These are phyloP conservation scores for Dermatemys mawii DNA, from an alignment of 2,113 vertebrate genomes.

Conservation along the genomic window DNA sequence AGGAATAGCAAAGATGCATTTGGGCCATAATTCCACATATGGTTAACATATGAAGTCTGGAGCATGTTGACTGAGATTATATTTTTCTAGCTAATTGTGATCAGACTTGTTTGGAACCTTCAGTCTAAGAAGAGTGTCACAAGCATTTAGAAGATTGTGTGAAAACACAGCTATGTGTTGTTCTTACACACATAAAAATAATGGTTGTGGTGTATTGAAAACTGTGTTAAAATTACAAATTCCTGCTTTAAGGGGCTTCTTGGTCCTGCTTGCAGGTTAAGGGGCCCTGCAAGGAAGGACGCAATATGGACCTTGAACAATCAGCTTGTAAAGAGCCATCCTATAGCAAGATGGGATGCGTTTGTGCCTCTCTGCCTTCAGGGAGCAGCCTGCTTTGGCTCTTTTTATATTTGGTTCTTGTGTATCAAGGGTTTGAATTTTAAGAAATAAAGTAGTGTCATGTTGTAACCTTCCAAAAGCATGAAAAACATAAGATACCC, in stretches of 20 bases:
- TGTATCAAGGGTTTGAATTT: neutral
- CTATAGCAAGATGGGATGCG: neutral
- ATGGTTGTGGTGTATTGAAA: neutral
- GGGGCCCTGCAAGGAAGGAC: neutral
- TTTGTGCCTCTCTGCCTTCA: neutral
- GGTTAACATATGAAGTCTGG: neutral
- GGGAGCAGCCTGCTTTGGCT: neutral
- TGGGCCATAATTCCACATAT: neutral
- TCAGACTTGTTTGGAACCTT: neutral
- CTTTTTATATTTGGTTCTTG: neutral
- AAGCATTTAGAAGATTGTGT: neutral
- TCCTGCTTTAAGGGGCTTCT: neutral
- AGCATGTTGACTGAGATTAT: no score
- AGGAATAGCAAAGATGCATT: neutral
- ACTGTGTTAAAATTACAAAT: neutral
- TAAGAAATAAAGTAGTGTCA: neutral
- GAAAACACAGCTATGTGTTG: neutral
- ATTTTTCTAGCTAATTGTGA: neutral
- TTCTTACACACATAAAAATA: fast-evolving
- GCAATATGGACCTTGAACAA: neutral
- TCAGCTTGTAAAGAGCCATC: neutral
- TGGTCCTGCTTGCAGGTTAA: neutral
- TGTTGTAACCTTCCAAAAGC: neutral
- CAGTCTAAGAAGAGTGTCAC: neutral
- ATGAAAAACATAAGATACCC: neutral